A percentile compares a stretch with the other conserved stretches of the same genome.
These are phyloP conservation scores for Kudoa iwatai DNA, from an alignment of 30 jellyfish, hydroid and myxozoan species.

Conservation along the genomic window DNA sequence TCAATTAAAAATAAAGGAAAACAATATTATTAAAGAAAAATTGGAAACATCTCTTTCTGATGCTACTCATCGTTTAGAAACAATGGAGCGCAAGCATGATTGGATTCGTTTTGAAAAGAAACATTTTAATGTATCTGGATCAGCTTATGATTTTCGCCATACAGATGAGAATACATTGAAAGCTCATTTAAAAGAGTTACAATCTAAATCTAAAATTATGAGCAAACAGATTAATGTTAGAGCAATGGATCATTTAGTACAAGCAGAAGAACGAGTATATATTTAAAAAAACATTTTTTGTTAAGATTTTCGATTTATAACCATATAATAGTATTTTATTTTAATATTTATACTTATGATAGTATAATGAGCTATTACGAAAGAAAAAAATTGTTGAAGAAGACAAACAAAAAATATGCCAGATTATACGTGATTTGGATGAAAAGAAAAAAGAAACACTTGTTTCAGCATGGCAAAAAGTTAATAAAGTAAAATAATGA, in stretches of 20 bases:
- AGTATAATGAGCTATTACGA: conserved; percentile 52
- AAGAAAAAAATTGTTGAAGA: conserved; percentile 40
- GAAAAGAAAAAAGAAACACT: conserved; percentile 45
- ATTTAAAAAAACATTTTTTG: neutral
- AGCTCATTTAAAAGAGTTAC: conserved; percentile 11
- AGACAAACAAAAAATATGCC: conserved; percentile 43
- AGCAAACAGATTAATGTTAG: conserved; percentile 55
- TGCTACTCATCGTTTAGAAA: conserved; percentile 10
- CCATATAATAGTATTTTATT: neutral
- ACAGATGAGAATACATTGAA: conserved; percentile 41
- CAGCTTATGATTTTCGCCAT: conserved; percentile 36
- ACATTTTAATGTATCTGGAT: conserved; percentile 39
- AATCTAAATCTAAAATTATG: conserved; percentile 30
- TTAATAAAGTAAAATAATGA: conserved; percentile 60
- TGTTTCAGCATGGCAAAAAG: conserved; percentile 52
- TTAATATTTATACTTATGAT: neutral
- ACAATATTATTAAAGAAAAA: neutral
- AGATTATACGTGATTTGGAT: conserved; percentile 39
- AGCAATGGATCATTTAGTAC: conserved; percentile 74
- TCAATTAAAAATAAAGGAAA: neutral
- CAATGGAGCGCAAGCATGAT: conserved; percentile 19
- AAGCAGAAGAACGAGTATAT: conserved; percentile 69
- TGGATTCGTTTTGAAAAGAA: conserved; percentile 49
- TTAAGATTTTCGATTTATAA: neutral
- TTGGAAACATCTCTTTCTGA: no score